These are phyloP conservation scores for Strix aluco DNA, from an alignment of 2,113 vertebrate genomes.

Conservation along the genomic window DNA sequence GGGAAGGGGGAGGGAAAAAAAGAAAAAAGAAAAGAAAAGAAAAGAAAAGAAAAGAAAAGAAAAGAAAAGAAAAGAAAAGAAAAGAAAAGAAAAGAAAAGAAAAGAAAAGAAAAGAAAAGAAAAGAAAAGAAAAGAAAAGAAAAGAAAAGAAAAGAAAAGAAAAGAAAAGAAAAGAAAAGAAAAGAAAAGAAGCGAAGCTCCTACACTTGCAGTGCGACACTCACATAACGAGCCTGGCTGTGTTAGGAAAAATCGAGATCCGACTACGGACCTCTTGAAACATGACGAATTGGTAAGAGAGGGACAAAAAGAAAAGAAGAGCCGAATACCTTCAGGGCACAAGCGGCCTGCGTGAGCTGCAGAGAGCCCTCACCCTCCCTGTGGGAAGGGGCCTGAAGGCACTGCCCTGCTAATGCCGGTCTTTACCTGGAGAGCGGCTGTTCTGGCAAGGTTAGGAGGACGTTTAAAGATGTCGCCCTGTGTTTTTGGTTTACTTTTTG, in stretches of 20 bases:
- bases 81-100: no score
- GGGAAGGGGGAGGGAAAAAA: no score
- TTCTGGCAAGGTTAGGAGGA: not conserved
- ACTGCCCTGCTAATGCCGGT: rapidly evolving
- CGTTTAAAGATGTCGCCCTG: not conserved
- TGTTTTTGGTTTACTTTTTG: not conserved
- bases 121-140: no score
- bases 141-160: no score
- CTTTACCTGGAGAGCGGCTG: not conserved
- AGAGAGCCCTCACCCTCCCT: not conserved
- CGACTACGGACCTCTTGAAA: rapidly evolving
- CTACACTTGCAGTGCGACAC: not conserved
- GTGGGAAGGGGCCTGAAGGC: not conserved
- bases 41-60: no score
- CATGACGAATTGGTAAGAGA: rapidly evolving
- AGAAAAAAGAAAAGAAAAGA: no score
- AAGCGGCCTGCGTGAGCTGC: not conserved
- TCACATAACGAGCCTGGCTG: no score
- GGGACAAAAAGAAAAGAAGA: not conserved
- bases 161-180: no score
- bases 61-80: no score
- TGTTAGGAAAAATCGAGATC: not conserved
- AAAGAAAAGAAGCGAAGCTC: not conserved
- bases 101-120: no score
- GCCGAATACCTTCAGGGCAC: not conserved